A percentile compares a stretch with the other conserved stretches of the same genome.
These are phyloP conservation scores for cattle (Bos taurus) DNA, from an alignment of 2,113 vertebrate genomes.

Conservation along the genomic window ARS-UCD2.0 NC_037332.1:65959001-65959500, in stretches of 20 bases:
- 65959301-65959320: neutral
- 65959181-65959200: neutral
- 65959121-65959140: neutral
- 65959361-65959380: constrained; percentile 27
- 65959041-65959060: neutral
- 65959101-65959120: neutral
- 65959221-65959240: neutral
- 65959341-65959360: neutral
- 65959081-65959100: neutral
- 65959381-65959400: constrained; percentile 3
- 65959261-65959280: neutral
- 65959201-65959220: neutral
- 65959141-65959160: neutral
- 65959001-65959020: neutral
- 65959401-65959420: neutral
- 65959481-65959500: constrained; percentile 63
- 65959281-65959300: neutral
- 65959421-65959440: neutral
- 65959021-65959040: neutral
- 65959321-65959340: neutral
- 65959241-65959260: neutral
- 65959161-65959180: neutral
- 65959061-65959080: neutral
- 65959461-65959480: constrained; percentile 42
- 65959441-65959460: constrained; percentile 26